Percentiles rank a stretch among this genome's conserved stretches.
Evolutionary conservation across 2,797 vertebrate genomes (phyloP).

Genomic region (Orientallactaga sibirica): DNA sequence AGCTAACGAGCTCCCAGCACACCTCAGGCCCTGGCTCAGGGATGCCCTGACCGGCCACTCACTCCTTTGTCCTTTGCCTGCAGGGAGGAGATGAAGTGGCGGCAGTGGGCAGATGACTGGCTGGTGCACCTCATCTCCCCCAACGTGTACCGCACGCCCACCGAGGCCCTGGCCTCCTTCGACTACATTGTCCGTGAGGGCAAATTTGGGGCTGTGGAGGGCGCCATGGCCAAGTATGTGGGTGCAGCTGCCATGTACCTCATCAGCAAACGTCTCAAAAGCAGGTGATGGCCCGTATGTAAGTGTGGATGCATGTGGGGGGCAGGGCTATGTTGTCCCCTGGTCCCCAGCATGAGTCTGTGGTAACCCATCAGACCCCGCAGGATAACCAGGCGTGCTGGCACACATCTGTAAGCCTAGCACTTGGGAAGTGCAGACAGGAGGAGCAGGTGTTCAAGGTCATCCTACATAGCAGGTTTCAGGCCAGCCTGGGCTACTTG

Average conservation of each 20-base stretch:
- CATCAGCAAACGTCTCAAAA: constrained; percentile 95
- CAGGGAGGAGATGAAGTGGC: constrained; percentile 99
- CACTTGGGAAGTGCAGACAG: no score
- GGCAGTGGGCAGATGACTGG: constrained; percentile 96
- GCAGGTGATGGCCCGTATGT: constrained; percentile 86
- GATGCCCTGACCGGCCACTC: not conserved
- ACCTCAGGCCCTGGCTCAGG: not conserved
- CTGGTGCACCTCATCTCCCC: constrained; percentile 98
- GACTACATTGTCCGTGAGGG: constrained; percentile 98
- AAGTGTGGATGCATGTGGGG: not conserved
- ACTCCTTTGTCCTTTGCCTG: not conserved
- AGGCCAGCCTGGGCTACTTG: no score
- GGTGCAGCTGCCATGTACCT: constrained; percentile 96
- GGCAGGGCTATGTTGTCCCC: not conserved
- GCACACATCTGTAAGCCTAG: no score
- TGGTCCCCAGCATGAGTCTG: not conserved
- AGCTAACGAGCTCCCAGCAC: no score
- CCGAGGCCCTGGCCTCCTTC: constrained; percentile 95
- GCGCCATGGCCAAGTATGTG: constrained; percentile 96
- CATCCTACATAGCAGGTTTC: no score
- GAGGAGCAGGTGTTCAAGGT: no score
- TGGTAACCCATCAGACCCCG: not conserved
- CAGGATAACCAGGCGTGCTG: not conserved
- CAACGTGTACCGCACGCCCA: constrained; percentile 95
- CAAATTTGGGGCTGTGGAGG: constrained; percentile 94